These are phyloP conservation scores for Muschampia plurimacula DNA, from an alignment of 2,888 invertebrate genomes.

Conservation along the genomic window DNA sequence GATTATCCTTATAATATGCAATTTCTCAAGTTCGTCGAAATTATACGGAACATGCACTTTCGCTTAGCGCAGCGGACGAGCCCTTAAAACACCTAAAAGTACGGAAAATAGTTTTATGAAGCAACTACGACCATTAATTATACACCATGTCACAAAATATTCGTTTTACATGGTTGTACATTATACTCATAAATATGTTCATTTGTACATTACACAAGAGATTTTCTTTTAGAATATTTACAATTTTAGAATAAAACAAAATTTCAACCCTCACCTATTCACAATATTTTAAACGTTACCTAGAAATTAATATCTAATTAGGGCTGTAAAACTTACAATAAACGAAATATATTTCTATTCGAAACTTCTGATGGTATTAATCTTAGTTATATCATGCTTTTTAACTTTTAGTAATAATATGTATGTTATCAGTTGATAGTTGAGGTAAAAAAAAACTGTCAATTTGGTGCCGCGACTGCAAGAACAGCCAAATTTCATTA, in stretches of 20 bases:
- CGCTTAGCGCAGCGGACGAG: background rate
- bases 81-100: constrained; percentile 58
- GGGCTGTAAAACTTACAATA: constrained; percentile 72
- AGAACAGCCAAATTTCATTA: too few relatives aligned
- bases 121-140: constrained; percentile 55
- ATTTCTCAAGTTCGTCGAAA: background rate
- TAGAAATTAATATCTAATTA: constrained; percentile 58
- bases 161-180: constrained; percentile 72
- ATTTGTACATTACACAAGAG: constrained; percentile 81
- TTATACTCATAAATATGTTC: constrained; percentile 74
- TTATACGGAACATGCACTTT: background rate
- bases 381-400: constrained; percentile 28
- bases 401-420: background rate
- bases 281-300: constrained; percentile 61
- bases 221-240: constrained; percentile 74
- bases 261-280: constrained; percentile 71
- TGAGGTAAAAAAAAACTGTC: too few relatives aligned
- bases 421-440: too few relatives aligned
- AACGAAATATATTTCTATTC: constrained; percentile 53
- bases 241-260: constrained; percentile 67
- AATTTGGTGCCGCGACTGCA: too few relatives aligned
- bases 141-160: constrained; percentile 84
- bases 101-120: constrained; percentile 69
- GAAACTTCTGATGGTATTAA: constrained; percentile 25
- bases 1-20: background rate